Percentiles rank a stretch among this genome's conserved stretches.
phyloP scores from a whole-genome alignment of 2,888 invertebrate species.

The Notocelia uddmanniana region DNA sequence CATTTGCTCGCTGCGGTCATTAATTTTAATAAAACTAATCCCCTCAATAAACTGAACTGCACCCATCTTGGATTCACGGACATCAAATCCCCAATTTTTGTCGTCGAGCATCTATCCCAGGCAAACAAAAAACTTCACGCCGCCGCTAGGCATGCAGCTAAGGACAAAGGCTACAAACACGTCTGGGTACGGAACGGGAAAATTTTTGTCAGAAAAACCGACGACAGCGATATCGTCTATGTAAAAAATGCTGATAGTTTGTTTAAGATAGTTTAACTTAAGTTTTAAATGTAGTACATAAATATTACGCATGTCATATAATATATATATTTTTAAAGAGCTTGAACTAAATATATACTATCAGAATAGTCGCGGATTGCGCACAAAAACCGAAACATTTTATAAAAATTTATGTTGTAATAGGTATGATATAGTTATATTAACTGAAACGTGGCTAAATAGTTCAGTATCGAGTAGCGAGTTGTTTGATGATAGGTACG shows the following conservation, averaged over 20 bases:
- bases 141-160: conserved; percentile 16
- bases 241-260: not conserved
- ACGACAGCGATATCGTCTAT: not conserved
- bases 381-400: conserved; percentile 42
- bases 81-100: conserved; percentile 4
- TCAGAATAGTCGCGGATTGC: conserved; percentile 47
- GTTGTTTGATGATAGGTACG: too few relatives aligned
- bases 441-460: too few relatives aligned
- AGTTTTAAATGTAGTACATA: too few relatives aligned
- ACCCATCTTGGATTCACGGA: conserved; percentile 38
- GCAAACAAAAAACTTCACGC: conserved; percentile 33
- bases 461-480: too few relatives aligned
- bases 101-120: conserved; percentile 32
- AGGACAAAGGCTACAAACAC: conserved; percentile 13
- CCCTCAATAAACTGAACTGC: conserved; percentile 44
- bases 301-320: not conserved
- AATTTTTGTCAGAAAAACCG: too few relatives aligned
- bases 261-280: conserved; percentile 3
- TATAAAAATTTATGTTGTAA: conserved; percentile 28
- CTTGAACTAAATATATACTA: conserved; percentile 14
- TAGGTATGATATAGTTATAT: too few relatives aligned
- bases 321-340: not conserved
- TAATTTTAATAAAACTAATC: conserved; percentile 45
- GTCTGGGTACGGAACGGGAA: conserved; percentile 32
- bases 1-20: conserved; percentile 34